Percentiles rank a stretch among this genome's conserved stretches.
Evolutionary conservation across 2,113 vertebrate genomes (phyloP).

Genomic region (Onychostoma macrolepis): DNA sequence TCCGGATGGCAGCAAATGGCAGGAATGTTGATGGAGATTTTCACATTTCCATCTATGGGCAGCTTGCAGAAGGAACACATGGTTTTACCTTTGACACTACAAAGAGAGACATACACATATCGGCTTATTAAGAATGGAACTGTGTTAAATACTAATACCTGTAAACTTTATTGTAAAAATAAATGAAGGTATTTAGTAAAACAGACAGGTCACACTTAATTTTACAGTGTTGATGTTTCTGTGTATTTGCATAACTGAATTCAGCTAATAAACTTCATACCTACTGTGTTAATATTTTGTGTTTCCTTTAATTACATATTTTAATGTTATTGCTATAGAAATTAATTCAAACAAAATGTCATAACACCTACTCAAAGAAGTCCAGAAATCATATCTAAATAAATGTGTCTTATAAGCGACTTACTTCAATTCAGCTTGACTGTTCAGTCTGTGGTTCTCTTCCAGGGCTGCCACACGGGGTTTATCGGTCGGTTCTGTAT

Average conservation of each 20-base stretch:
- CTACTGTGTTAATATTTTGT: background rate
- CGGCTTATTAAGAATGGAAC: background rate
- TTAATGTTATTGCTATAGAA: background rate
- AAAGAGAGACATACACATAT: background rate
- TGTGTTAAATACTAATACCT: background rate
- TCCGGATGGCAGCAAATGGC: conserved; percentile 59
- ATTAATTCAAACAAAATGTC: background rate
- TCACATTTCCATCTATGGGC: conserved; percentile 59
- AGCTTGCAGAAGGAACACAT: conserved; percentile 65
- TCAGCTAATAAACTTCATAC: background rate
- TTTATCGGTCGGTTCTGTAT: background rate
- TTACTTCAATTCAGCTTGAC: background rate
- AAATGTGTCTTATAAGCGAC: background rate
- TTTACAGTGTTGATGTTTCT: background rate
- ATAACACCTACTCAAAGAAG: background rate
- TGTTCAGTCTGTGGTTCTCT: background rate
- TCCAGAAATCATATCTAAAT: background rate
- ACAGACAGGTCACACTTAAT: conserved; percentile 9
- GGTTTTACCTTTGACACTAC: conserved; percentile 40
- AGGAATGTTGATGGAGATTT: conserved; percentile 62
- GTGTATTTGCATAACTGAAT: background rate
- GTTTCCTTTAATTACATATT: background rate
- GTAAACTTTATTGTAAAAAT: background rate
- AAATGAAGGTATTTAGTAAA: background rate
- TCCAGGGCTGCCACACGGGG: background rate